A percentile compares a stretch with the other conserved stretches of the same genome.
Conservation (phyloP, 2,797 vertebrate species). For the Emydoidea blandingii region DNA sequence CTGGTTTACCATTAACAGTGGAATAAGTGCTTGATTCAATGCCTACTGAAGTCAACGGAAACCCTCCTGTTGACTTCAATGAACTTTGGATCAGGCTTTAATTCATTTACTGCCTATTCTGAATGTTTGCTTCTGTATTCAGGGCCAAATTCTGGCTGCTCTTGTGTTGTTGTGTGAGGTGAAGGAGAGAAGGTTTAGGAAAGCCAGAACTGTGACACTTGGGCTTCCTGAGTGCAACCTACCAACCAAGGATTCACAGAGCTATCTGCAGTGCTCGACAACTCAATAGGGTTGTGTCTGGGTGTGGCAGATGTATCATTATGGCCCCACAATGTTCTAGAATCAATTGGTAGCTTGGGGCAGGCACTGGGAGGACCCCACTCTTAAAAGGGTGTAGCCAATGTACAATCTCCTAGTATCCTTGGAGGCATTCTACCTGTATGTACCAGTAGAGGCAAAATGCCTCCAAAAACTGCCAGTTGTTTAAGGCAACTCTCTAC, state of each 20-base stretch:
- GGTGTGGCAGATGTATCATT: background rate
- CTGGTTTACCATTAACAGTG: background rate
- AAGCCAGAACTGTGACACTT: background rate
- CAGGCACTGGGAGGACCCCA: background rate
- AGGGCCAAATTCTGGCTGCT: background rate
- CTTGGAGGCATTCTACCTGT: background rate
- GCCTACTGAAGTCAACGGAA: background rate
- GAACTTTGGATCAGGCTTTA: background rate
- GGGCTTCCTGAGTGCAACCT: background rate
- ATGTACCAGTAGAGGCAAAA: background rate
- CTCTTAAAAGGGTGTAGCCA: background rate
- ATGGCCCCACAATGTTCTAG: background rate
- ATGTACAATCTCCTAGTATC: background rate
- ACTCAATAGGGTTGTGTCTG: background rate
- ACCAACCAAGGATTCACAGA: background rate
- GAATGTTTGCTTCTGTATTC: background rate
- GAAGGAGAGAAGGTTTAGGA: background rate
- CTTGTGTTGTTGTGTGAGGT: background rate
- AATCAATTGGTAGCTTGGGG: background rate
- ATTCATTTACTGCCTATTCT: background rate
- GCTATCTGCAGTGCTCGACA: background rate
- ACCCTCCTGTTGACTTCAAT: background rate
- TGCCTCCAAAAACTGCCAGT: background rate
- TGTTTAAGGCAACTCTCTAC: background rate
- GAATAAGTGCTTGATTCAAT: background rate